A percentile compares a stretch with the other conserved stretches of the same genome.
Evolutionary conservation across 2,797 vertebrate species (phyloP).

Genomic region (Triplophysa bombifrons): DNA sequence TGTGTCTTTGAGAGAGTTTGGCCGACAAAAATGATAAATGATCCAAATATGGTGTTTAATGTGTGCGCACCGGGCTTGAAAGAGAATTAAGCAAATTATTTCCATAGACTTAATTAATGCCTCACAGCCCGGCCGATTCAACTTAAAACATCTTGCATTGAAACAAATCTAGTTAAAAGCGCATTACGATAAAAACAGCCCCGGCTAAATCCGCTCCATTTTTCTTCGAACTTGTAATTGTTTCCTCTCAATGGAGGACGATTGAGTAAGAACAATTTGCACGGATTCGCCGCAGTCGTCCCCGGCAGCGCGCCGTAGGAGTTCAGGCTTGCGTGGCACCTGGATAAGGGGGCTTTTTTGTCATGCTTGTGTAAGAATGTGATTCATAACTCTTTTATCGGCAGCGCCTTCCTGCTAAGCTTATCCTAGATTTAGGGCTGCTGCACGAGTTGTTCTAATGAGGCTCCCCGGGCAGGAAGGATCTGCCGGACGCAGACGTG

Average conservation of each 20-base stretch:
- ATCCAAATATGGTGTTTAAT: neutral
- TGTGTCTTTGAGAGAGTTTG: slow-evolving; percentile 8
- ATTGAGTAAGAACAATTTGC: slow-evolving; percentile 47
- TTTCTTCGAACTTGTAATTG: slow-evolving; percentile 32
- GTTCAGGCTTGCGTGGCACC: slow-evolving; percentile 55
- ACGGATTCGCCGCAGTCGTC: slow-evolving; percentile 39
- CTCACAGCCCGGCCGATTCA: slow-evolving; percentile 3
- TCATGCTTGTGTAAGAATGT: slow-evolving; percentile 58
- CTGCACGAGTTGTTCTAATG: slow-evolving; percentile 75
- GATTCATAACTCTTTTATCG: slow-evolving; percentile 63
- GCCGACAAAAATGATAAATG: neutral
- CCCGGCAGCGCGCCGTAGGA: slow-evolving; percentile 46
- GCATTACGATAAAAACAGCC: slow-evolving; percentile 38
- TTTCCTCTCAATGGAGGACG: slow-evolving; percentile 36
- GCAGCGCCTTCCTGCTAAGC: slow-evolving; percentile 64
- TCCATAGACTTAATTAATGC: slow-evolving; percentile 26
- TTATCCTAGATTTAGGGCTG: slow-evolving; percentile 75
- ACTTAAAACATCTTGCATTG: slow-evolving; percentile 21
- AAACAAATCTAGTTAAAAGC: slow-evolving; percentile 45
- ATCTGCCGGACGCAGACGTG: slow-evolving; percentile 69
- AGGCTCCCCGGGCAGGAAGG: slow-evolving; percentile 76
- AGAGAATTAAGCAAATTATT: slow-evolving; percentile 34
- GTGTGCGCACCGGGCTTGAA: neutral
- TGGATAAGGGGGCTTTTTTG: slow-evolving; percentile 63
- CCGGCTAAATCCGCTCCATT: slow-evolving; percentile 14